phyloP scores from a whole-genome alignment of 1,140 invertebrate genomes.

The Aphelenchoides besseyi region DNA sequence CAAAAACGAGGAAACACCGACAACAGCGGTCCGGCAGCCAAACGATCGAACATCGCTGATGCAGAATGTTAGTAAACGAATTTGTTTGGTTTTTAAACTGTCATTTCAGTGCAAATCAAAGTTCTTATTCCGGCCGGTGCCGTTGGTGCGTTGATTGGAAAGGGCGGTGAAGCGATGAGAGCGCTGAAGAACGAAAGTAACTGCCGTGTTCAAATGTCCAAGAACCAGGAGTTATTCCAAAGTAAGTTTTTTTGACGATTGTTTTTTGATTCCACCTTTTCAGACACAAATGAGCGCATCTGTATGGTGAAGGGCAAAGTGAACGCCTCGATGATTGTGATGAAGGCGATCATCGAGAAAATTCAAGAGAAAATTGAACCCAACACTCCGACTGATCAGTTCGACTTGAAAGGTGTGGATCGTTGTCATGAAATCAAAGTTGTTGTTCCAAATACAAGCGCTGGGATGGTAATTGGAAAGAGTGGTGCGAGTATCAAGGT shows the following conservation, averaged over 20 bases:
- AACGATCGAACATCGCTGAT: constrained; percentile 52
- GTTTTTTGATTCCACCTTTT: constrained; percentile 55
- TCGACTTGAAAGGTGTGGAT: constrained; percentile 57
- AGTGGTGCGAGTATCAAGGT: constrained; percentile 88
- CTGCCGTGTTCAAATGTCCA: constrained; percentile 61
- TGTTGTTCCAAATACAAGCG: constrained; percentile 93
- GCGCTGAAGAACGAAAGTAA: constrained; percentile 55
- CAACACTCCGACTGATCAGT: constrained; percentile 66
- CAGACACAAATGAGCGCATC: constrained; percentile 91
- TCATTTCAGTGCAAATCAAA: constrained; percentile 56
- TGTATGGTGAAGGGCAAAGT: constrained; percentile 91
- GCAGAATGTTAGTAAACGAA: constrained; percentile 35
- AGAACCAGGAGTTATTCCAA: constrained; percentile 60
- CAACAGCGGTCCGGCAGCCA: constrained; percentile 54
- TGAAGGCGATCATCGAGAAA: constrained; percentile 95
- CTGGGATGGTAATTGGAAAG: constrained; percentile 98
- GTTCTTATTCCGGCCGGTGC: constrained; percentile 56
- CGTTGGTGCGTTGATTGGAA: constrained; percentile 61
- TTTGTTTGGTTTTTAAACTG: background rate
- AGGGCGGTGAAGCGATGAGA: constrained; percentile 60
- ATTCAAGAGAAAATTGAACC: constrained; percentile 94
- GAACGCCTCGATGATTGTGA: constrained; percentile 84
- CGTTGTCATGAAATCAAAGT: constrained; percentile 76
- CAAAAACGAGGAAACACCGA: constrained; percentile 53
- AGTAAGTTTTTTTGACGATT: constrained; percentile 27